Percentiles rank a stretch among this genome's conserved stretches.
These are phyloP conservation scores for Python bivittatus DNA, from an alignment of 2,113 vertebrate genomes.

Conservation along the genomic window DNA sequence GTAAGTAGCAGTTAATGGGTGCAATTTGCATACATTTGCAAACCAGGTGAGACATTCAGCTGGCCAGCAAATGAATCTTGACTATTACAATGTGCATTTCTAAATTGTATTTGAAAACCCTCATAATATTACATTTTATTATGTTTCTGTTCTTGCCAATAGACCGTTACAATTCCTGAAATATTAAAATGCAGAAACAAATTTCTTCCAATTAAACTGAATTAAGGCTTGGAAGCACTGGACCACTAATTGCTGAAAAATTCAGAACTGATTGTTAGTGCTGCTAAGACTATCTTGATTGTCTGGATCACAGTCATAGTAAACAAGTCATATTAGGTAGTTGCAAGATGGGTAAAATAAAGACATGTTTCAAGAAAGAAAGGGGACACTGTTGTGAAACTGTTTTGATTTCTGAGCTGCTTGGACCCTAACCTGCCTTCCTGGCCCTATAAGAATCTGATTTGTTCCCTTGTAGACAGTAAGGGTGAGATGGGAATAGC, in stretches of 20 bases:
- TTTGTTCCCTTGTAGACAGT: background rate
- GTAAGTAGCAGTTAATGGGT: background rate
- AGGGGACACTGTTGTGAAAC: background rate
- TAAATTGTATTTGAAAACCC: constrained; percentile 1
- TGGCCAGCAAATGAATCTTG: background rate
- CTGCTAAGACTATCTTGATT: background rate
- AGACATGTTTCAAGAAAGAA: background rate
- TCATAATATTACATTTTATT: background rate
- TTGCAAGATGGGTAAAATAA: background rate
- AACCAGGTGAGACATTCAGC: background rate
- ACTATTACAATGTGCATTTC: background rate
- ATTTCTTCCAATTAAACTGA: background rate
- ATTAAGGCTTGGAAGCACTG: background rate
- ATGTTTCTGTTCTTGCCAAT: background rate
- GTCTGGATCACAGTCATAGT: background rate
- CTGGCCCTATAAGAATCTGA: background rate
- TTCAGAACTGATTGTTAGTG: background rate
- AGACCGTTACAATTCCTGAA: background rate
- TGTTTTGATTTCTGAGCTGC: background rate
- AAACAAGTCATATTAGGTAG: background rate
- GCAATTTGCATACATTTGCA: background rate
- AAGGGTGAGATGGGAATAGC: background rate
- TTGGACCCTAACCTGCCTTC: background rate
- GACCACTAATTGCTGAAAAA: background rate
- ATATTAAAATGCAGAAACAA: constrained; percentile 7